Base-by-base conservation (phyloP, 1,140 invertebrate genomes). In the Pogonomyrmex californicus region DNA sequence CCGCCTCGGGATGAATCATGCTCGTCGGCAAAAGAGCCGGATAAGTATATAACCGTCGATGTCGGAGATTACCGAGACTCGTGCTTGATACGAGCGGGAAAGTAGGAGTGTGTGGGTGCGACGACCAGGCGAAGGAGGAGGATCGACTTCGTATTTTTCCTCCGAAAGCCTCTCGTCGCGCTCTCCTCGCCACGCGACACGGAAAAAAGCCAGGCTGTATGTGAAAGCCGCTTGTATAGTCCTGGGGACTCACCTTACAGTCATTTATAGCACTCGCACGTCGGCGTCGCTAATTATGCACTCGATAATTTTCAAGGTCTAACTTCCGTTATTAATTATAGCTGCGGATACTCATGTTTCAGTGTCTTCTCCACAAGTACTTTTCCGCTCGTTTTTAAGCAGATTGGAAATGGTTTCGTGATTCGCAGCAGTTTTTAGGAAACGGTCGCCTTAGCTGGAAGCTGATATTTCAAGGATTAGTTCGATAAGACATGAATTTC, bases 31-130 rank as follows among this genome's bases (percentile, higher is more conserved):
- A 93, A 92, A 92, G 92, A 91, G 90, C 88, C 79, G 91, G 91
- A 93, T 92, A 92, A 92, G 91, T 88, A 92, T 91, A 93, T 87
- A 90, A 91, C 91, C 88, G 89, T 94, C 93, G 93, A 94, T 95
- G 94, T 87, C 87, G 85, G 90, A 93, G 94, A 94, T 95, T 94
- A 93, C 91, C 85, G 87, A 93, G 94, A 94, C 93, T 89, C 85
- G 91, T 91, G 87, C 88, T 91, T 91, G 93, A 94, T 94, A 93
- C 92, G 88, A 77, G 85, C 58, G 62, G 65, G 54, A 78, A 83
- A 86, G 92, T 92, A 91, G 90, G 90, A 87, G 91, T 92, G 92
- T 93, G 93, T 95, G 94, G 93, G 92, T 94, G 93, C 92, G 86
- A 87, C 90, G 88, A 87, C 44, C 78, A 86, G 60, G 56, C 88